A percentile compares a stretch with the other conserved stretches of the same genome.
These are phyloP conservation scores for Phyllotis vaccarum DNA, from an alignment of 2,797 vertebrate genomes.

Conservation along the genomic window DNA sequence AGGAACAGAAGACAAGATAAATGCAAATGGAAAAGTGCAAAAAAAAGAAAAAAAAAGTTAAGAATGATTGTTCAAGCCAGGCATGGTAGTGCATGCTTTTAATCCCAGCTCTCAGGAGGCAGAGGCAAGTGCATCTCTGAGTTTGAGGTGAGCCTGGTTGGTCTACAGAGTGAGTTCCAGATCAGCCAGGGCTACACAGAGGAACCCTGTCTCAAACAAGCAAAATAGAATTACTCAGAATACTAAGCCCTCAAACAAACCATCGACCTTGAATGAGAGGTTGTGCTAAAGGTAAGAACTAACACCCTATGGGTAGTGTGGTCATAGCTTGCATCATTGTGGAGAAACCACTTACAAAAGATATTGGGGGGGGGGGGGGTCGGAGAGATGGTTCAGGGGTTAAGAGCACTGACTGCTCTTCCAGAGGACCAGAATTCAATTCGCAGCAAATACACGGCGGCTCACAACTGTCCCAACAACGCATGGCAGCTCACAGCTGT, in stretches of 20 bases:
- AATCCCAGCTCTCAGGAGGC: not conserved
- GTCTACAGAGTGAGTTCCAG: not conserved
- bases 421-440: not conserved
- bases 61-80: not conserved
- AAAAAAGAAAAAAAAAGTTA: too few relatives aligned
- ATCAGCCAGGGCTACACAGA: not conserved
- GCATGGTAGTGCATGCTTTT: not conserved
- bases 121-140: not conserved
- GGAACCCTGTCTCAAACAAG: not conserved
- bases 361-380: not conserved
- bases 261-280: slow-evolving; percentile 44
- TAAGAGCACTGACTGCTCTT: not conserved
- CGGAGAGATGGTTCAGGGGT: not conserved
- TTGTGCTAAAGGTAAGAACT: not conserved
- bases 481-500: not conserved
- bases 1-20: not conserved
- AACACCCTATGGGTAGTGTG: not conserved
- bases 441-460: not conserved
- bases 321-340: not conserved
- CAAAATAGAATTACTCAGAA: not conserved
- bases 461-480: not conserved
- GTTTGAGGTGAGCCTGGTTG: not conserved
- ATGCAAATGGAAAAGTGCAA: not conserved
- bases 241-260: not conserved
- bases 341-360: not conserved